These are phyloP conservation scores for Macrotis lagotis DNA, from an alignment of 2,113 vertebrate genomes.

Conservation along the genomic window DNA sequence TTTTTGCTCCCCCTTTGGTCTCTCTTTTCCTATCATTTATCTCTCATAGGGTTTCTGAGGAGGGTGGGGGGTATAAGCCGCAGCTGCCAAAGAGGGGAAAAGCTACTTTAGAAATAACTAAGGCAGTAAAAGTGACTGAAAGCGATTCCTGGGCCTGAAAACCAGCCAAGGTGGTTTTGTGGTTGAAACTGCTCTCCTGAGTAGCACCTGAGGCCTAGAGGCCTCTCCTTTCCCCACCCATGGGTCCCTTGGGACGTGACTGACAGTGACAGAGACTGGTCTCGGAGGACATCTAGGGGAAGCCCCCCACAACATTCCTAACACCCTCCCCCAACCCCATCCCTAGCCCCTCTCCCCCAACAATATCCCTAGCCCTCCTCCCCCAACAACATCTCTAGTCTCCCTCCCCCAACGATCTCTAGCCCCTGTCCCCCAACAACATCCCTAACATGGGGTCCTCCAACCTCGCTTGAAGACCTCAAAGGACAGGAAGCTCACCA, in stretches of 20 bases:
- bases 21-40: not conserved
- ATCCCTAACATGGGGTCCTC: not conserved
- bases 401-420: too few relatives aligned
- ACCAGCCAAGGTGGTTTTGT: not conserved
- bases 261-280: not conserved
- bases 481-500: too few relatives aligned
- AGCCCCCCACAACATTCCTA: not conserved
- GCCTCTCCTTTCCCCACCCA: not conserved
- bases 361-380: too few relatives aligned
- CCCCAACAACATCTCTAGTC: too few relatives aligned
- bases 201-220: not conserved
- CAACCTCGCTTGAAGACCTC: not conserved
- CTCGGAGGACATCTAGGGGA: not conserved
- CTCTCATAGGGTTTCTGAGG: not conserved
- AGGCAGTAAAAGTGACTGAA: not conserved
- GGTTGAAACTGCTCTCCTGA: not conserved
- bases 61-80: not conserved
- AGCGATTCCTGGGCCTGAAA: not conserved
- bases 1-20: not conserved
- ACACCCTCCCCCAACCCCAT: too few relatives aligned
- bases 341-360: too few relatives aligned
- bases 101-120: not conserved
- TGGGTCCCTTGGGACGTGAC: not conserved
- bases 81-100: not conserved
- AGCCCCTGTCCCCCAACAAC: too few relatives aligned